These are phyloP conservation scores for Halcyon chelicuti DNA, from an alignment of 2,797 vertebrate species.

Conservation along the genomic window DNA sequence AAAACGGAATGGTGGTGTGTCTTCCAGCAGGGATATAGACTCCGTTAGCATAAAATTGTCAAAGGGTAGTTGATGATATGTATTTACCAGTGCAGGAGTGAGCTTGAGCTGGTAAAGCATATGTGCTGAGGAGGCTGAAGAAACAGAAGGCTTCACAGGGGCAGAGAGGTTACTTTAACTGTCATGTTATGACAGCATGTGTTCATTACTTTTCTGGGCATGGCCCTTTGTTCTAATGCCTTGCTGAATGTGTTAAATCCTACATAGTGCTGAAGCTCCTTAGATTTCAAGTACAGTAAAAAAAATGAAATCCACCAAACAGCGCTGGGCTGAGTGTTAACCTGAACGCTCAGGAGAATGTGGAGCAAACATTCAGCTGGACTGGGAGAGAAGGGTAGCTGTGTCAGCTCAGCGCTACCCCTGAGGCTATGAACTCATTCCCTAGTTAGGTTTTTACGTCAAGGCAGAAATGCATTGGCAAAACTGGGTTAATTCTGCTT, in stretches of 20 bases:
- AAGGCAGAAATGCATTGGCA: not conserved
- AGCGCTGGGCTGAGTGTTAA: not conserved
- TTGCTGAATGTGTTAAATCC: constrained; percentile 59
- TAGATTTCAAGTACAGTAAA: not conserved
- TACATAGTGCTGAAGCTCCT: not conserved
- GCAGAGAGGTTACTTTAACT: constrained; percentile 51
- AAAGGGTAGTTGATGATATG: constrained; percentile 36
- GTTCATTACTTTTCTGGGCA: constrained; percentile 59
- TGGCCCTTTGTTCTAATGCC: constrained; percentile 59
- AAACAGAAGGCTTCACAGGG: constrained; percentile 50
- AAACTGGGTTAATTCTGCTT: not conserved
- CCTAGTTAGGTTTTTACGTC: not conserved
- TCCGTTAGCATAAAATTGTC: constrained; percentile 37
- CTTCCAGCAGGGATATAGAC: constrained; percentile 26
- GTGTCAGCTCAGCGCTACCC: not conserved
- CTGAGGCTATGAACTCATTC: not conserved
- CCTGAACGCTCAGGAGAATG: accelerated
- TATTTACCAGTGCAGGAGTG: constrained; percentile 16
- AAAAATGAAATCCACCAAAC: not conserved
- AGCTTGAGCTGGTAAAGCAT: constrained; percentile 56
- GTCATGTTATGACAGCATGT: constrained; percentile 48
- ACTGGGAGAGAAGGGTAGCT: not conserved
- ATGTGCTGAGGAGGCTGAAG: constrained; percentile 66
- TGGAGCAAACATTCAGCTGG: not conserved
- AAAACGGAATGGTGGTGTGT: not conserved